phyloP scores from a whole-genome alignment of 2,113 vertebrate species.

The Prunella fulvescens region DNA sequence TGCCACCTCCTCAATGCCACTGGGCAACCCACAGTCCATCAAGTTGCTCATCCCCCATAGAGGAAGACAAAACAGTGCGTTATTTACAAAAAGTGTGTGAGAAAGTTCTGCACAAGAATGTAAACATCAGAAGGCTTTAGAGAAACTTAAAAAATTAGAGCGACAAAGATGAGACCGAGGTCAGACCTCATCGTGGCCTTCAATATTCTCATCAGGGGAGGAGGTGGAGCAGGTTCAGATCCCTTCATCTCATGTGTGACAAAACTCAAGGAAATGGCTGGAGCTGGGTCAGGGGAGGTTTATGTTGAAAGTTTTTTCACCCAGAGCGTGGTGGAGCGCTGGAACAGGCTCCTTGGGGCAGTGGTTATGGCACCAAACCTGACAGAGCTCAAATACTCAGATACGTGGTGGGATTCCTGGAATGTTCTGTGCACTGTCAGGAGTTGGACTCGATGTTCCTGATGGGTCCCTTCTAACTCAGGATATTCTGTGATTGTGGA shows the following conservation, averaged over 20 bases:
- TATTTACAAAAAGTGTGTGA: too few species aligned
- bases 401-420: accelerated
- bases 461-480: accelerated
- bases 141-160: too few species aligned
- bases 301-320: background rate
- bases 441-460: accelerated
- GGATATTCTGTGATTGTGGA: accelerated
- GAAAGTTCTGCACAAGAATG: too few species aligned
- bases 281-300: background rate
- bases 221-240: accelerated
- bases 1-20: too few species aligned
- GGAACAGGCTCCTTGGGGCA: background rate
- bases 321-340: accelerated
- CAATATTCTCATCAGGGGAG: accelerated
- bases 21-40: too few species aligned
- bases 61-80: too few species aligned
- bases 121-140: too few species aligned
- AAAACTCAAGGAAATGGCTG: too few species aligned
- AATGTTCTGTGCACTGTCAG: accelerated
- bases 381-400: too few species aligned
- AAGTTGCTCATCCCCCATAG: too few species aligned
- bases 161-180: background rate
- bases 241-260: too few species aligned
- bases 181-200: accelerated
- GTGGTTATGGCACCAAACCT: accelerated